Conservation (phyloP, 2,888 invertebrate species). For the Philhelius pedissequus region DNA sequence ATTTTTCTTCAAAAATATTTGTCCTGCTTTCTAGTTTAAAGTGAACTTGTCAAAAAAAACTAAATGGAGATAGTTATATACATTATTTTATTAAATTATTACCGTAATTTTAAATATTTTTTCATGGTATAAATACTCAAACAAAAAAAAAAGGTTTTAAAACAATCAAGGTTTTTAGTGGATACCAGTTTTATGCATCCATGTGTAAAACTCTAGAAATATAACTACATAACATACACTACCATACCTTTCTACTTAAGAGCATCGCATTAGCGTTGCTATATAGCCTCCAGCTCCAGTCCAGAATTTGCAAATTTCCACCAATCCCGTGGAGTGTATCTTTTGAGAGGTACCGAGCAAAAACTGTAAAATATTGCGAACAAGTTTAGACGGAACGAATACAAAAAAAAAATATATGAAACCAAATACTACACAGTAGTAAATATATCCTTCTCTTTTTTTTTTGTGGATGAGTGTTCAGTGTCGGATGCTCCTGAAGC, state of each 20-base stretch:
- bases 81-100: not conserved
- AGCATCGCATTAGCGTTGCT: slow-evolving; percentile 8
- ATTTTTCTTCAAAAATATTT: no score
- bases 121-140: not conserved
- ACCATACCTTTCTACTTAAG: not conserved
- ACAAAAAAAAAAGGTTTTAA: not conserved
- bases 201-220: not conserved
- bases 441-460: not conserved
- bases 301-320: not conserved
- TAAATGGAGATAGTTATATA: not conserved
- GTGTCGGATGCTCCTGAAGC: slow-evolving; percentile 30
- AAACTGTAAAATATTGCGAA: slow-evolving; percentile 39
- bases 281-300: slow-evolving; percentile 37
- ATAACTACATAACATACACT: not conserved
- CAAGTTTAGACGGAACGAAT: slow-evolving; percentile 40
- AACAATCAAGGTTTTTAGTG: not conserved
- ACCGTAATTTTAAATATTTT: not conserved
- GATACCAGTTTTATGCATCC: not conserved
- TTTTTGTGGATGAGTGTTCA: slow-evolving; percentile 28
- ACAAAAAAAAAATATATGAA: not conserved
- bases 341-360: not conserved
- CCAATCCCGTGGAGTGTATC: slow-evolving; percentile 9
- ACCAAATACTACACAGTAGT: slow-evolving; percentile 13
- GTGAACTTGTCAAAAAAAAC: no score
- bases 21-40: no score